Conservation (phyloP, 1,140 invertebrate species). For the Battus philenor region DNA sequence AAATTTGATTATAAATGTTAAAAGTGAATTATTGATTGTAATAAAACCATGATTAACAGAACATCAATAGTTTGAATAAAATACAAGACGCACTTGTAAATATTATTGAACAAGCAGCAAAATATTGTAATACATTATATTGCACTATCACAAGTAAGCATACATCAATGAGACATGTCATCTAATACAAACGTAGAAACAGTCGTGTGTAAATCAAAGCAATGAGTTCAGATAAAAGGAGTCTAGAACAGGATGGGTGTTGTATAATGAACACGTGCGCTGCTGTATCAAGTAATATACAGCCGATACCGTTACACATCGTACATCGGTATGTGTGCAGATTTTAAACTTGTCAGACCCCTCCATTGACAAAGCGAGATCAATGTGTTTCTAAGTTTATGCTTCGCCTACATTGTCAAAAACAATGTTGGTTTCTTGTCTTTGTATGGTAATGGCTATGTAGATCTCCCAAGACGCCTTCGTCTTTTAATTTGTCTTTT, state of each 20-base stretch:
- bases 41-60: too few relatives aligned
- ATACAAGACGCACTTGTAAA: background rate
- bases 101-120: background rate
- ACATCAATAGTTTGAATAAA: too few relatives aligned
- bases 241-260: conserved; percentile 4
- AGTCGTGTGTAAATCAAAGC: background rate
- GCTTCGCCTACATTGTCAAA: conserved; percentile 13
- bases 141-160: too few relatives aligned
- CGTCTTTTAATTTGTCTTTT: background rate
- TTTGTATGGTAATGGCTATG: conserved; percentile 14
- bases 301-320: conserved; percentile 6
- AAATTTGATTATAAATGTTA: too few relatives aligned
- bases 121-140: conserved; percentile 1
- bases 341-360: conserved; percentile 4
- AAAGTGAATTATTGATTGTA: too few relatives aligned
- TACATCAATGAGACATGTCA: too few relatives aligned
- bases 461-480: conserved; percentile 7
- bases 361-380: conserved; percentile 3
- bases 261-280: conserved; percentile 13
- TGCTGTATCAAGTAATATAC: conserved; percentile 4
- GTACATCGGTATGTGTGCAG: conserved; percentile 1
- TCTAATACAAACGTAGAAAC: too few relatives aligned
- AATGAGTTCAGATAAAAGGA: conserved; percentile 1
- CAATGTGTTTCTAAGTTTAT: conserved; percentile 15
- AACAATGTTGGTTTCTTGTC: conserved; percentile 10